Conservation (phyloP, 2,113 vertebrate species). For the Psephotus haematonotus region DNA sequence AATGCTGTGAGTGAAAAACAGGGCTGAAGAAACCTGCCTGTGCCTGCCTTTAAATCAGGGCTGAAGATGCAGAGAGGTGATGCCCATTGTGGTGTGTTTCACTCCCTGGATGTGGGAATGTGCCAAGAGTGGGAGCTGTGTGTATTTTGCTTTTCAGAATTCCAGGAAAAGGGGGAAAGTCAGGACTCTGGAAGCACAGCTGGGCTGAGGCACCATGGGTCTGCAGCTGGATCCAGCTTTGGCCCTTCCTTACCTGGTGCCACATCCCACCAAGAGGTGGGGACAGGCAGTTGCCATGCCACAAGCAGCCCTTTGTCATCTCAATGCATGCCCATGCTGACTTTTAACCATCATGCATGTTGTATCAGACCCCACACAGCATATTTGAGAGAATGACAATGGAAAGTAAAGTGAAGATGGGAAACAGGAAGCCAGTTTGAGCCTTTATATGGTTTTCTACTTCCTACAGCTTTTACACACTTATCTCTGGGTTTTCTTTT, state of each 20-base stretch:
- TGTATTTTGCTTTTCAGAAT: background rate
- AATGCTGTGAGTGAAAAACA: accelerated
- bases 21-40: background rate
- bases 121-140: background rate
- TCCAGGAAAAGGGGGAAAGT: background rate
- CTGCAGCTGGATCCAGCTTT: background rate
- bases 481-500: background rate
- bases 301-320: background rate
- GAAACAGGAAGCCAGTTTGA: background rate
- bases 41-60: background rate
- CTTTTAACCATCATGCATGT: accelerated
- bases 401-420: background rate
- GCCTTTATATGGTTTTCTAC: background rate
- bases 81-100: accelerated
- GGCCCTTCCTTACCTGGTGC: background rate
- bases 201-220: background rate
- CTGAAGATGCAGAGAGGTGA: background rate
- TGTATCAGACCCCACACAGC: background rate
- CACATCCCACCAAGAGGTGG: accelerated
- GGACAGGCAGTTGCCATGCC: background rate
- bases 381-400: background rate
- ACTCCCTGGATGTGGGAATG: background rate
- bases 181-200: background rate
- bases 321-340: background rate
- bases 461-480: background rate